phyloP scores from a whole-genome alignment of 92 coral and sea anemone genomes.

The Zoanthus sociatus region DNA sequence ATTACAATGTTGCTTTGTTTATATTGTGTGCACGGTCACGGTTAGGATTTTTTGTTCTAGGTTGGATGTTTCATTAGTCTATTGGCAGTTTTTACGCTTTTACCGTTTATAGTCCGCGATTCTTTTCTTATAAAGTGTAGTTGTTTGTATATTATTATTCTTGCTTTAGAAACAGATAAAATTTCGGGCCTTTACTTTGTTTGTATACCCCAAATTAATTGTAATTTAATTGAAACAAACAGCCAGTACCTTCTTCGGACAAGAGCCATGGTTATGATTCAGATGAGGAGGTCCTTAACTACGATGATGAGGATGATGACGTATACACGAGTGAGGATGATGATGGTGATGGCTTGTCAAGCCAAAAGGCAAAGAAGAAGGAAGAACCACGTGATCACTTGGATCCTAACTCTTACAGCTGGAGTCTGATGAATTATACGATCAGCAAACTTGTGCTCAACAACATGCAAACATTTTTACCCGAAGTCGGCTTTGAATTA shows the following conservation, averaged over 20 bases:
- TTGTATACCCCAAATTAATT: too few relatives aligned
- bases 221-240: neutral
- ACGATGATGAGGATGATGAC: conserved; percentile 78
- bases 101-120: too few relatives aligned
- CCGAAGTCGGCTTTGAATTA: conserved; percentile 93
- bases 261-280: conserved; percentile 67
- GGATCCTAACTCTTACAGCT: conserved; percentile 88
- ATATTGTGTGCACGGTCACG: too few relatives aligned
- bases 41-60: too few relatives aligned
- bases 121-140: too few relatives aligned
- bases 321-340: conserved; percentile 79
- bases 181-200: too few relatives aligned
- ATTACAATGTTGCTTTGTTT: too few relatives aligned
- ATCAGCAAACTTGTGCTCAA: conserved; percentile 83
- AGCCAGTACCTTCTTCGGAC: conserved; percentile 68
- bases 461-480: conserved; percentile 80
- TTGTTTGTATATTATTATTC: too few relatives aligned
- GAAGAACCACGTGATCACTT: conserved; percentile 86
- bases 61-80: too few relatives aligned
- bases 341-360: conserved; percentile 62
- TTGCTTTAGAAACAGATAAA: too few relatives aligned
- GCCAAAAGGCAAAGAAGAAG: conserved; percentile 57
- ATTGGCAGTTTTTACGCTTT: too few relatives aligned
- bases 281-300: conserved; percentile 77
- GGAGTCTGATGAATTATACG: conserved; percentile 95